A percentile compares a stretch with the other conserved stretches of the same genome.
Conservation (phyloP, 2,888 invertebrate species). For the Escarpia spicata region DNA sequence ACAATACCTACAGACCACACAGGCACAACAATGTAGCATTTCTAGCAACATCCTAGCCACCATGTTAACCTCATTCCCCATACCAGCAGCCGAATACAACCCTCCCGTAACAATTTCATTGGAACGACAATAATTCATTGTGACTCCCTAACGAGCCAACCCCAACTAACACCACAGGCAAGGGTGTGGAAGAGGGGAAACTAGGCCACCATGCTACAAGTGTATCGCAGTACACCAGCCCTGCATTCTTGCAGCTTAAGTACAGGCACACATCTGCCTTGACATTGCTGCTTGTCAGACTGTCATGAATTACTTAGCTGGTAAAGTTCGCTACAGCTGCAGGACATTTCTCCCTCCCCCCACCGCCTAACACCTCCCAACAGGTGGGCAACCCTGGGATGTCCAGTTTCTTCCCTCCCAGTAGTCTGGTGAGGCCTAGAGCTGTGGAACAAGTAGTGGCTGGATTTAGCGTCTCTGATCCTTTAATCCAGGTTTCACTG, state of each 20-base stretch:
- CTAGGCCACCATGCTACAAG: not conserved
- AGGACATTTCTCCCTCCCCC: not conserved
- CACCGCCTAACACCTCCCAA: not conserved
- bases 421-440: not conserved
- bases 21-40: not conserved
- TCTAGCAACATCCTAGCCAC: not conserved
- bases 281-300: conserved; percentile 16
- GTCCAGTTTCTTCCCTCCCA: not conserved
- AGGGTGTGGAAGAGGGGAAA: not conserved
- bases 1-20: not conserved
- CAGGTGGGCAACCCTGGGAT: not conserved
- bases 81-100: not conserved
- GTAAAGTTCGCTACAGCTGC: not conserved
- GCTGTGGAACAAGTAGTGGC: not conserved
- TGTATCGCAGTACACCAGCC: not conserved
- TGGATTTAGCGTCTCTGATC: not conserved
- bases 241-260: not conserved
- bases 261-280: not conserved
- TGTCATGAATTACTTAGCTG: not conserved
- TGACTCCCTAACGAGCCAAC: not conserved
- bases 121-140: not conserved
- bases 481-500: not conserved
- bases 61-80: not conserved
- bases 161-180: not conserved
- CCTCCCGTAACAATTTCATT: not conserved